Percentiles rank a stretch among this genome's conserved stretches.
These are phyloP conservation scores for Caenorhabditis sinica DNA, from an alignment of 2,888 invertebrate species.

Conservation along the genomic window DNA sequence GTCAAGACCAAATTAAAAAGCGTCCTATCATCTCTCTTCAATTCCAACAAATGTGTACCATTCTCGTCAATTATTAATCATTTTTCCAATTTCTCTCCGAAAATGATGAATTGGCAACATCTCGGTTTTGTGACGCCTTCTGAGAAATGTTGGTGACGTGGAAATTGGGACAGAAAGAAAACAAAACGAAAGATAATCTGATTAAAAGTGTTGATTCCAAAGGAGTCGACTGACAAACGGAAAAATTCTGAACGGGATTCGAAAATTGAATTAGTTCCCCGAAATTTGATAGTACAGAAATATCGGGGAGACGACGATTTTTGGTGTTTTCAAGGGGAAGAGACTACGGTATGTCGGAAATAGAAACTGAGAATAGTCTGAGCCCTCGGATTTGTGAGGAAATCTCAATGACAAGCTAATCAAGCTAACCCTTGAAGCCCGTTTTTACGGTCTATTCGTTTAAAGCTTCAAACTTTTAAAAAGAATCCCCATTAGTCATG, in stretches of 20 bases:
- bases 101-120: slow-evolving; percentile 45
- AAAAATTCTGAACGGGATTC: slow-evolving; percentile 7
- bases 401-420: too few relatives aligned
- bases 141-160: slow-evolving; percentile 11
- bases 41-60: slow-evolving; percentile 10
- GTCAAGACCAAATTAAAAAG: slow-evolving; percentile 5
- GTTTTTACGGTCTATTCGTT: too few relatives aligned
- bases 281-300: background rate
- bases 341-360: background rate
- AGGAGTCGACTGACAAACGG: background rate
- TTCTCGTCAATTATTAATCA: slow-evolving; percentile 20
- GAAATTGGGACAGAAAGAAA: background rate
- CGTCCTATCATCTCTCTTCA: slow-evolving; percentile 22
- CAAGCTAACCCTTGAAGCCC: too few relatives aligned
- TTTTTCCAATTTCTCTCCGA: slow-evolving; percentile 11
- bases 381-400: too few relatives aligned
- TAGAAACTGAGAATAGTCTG: background rate
- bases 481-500: background rate
- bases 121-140: slow-evolving; percentile 21
- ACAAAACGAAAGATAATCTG: slow-evolving; percentile 18
- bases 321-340: slow-evolving; percentile 1
- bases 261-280: background rate
- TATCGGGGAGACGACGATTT: too few relatives aligned
- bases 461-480: background rate
- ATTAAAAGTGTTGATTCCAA: slow-evolving; percentile 6